Evolutionary conservation across 1,140 invertebrate genomes (phyloP), one percentile per base, ranked within the genome.

Genomic region (Drosophila ogumai): DNA sequence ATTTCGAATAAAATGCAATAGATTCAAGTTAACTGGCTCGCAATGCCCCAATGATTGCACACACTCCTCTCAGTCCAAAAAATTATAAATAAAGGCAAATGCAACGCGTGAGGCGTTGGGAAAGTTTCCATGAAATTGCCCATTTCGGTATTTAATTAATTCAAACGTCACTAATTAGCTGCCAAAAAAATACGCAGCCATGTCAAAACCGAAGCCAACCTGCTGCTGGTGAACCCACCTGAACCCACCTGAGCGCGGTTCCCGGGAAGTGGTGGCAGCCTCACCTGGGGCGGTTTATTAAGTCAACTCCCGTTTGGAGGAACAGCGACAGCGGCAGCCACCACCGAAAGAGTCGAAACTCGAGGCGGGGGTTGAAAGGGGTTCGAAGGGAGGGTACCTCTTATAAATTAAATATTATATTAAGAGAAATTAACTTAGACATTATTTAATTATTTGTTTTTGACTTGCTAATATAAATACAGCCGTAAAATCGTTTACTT

Each of bases 161-260:
- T 81, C 81, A 90, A 90, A 90, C 74, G 75, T 81, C 46, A 60
- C 86, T 90, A 90, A 90, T 90, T 90, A 90, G 86, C 75, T 85
- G 85, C 69, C 85, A 79, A 81, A 88, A 88, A 88, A 76, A 59
- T 28, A 54, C 60, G 55, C 50, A 75, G 52, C 64, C 79, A 78
- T 86, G 82, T 87, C 79, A 86, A 63, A 63, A 63, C 71, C 32
- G 63, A 79, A 56, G 64, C 71, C 46, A 67, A 72, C 75, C 77
- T 82, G 79, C 69, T 71, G 67, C 74, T 61, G 64, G 28, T 68
- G 52, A 44, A 67, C 65, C 38, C 49, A 46, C 67, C 64, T 40
- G 64, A 56, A 56, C 49, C 65, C 68, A 71, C 64, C 67, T 47
- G 64, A 56, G 32, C 25, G 12, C 50, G 58, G 31, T 66, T 32